Percentiles rank a stretch among this genome's conserved stretches.
Conservation (phyloP, 2,113 vertebrate species). For the Mola mola region DNA sequence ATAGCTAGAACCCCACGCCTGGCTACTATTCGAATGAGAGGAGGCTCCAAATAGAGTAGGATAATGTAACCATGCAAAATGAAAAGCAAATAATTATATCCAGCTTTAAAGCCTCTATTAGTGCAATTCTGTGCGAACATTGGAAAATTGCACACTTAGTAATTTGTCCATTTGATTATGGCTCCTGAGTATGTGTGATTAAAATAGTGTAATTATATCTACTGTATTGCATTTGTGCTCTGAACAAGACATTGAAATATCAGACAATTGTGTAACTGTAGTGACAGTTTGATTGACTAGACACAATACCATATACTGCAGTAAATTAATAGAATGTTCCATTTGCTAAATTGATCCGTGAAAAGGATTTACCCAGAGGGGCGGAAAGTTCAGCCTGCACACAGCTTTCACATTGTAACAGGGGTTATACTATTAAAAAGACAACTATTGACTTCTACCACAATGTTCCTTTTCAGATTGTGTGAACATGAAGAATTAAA, state of each 20-base stretch:
- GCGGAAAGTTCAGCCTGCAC: slow-evolving; percentile 46
- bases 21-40: slow-evolving; percentile 23
- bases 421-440: slow-evolving; percentile 52
- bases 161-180: slow-evolving; percentile 75
- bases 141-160: slow-evolving; percentile 68
- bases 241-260: slow-evolving; percentile 47
- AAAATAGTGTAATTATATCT: slow-evolving; percentile 75
- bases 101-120: slow-evolving; percentile 70
- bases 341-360: slow-evolving; percentile 61
- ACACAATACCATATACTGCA: slow-evolving; percentile 47
- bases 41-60: slow-evolving; percentile 49
- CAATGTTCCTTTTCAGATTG: slow-evolving; percentile 50
- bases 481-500: slow-evolving; percentile 48
- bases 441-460: slow-evolving; percentile 34
- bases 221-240: slow-evolving; percentile 58
- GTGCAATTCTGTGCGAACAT: slow-evolving; percentile 58
- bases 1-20: neutral
- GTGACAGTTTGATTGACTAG: slow-evolving; percentile 38
- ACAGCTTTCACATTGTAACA: slow-evolving; percentile 10
- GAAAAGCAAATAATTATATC: slow-evolving; percentile 70
- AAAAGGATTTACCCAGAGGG: slow-evolving; percentile 46
- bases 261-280: slow-evolving; percentile 20
- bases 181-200: slow-evolving; percentile 68
- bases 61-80: slow-evolving; percentile 62
- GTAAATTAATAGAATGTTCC: slow-evolving; percentile 45